Percentiles rank a stretch among this genome's conserved stretches.
phyloP scores from a whole-genome alignment of 2,888 invertebrate genomes.

The Trissolcus japonicus region DNA sequence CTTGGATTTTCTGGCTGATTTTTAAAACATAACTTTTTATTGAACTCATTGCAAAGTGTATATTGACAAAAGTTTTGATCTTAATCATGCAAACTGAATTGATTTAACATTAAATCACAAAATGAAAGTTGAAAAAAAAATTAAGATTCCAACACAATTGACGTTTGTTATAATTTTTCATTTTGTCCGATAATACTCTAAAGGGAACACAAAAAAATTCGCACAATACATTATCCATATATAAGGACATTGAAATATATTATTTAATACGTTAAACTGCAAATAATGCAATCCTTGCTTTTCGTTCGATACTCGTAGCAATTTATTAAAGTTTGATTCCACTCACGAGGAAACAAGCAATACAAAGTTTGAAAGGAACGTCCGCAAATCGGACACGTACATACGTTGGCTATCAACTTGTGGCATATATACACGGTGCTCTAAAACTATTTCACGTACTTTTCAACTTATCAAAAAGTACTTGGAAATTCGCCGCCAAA shows the following conservation, averaged over 20 bases:
- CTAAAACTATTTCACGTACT: constrained; percentile 53
- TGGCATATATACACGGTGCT: constrained; percentile 49
- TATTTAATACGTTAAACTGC: constrained; percentile 35
- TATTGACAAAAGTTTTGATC: too few relatives aligned
- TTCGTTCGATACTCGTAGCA: constrained; percentile 35
- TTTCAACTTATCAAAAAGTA: constrained; percentile 53
- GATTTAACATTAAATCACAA: background rate
- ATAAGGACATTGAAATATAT: constrained; percentile 16
- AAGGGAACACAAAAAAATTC: background rate
- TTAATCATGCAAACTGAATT: background rate
- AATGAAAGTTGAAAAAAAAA: background rate
- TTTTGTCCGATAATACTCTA: background rate
- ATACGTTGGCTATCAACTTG: constrained; percentile 50
- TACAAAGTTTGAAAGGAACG: constrained; percentile 55
- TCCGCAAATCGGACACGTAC: constrained; percentile 56
- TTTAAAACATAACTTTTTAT: too few relatives aligned
- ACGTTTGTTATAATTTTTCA: background rate
- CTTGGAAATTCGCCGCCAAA: constrained; percentile 33
- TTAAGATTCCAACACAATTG: background rate
- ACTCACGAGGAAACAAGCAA: constrained; percentile 54
- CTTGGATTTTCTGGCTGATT: constrained; percentile 29
- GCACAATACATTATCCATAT: background rate
- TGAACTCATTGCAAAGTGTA: too few relatives aligned
- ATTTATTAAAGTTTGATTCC: constrained; percentile 56
- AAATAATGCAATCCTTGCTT: constrained; percentile 24